These are phyloP conservation scores for Tinamus major DNA, from an alignment of 2,797 vertebrate genomes.

Conservation along the genomic window DNA sequence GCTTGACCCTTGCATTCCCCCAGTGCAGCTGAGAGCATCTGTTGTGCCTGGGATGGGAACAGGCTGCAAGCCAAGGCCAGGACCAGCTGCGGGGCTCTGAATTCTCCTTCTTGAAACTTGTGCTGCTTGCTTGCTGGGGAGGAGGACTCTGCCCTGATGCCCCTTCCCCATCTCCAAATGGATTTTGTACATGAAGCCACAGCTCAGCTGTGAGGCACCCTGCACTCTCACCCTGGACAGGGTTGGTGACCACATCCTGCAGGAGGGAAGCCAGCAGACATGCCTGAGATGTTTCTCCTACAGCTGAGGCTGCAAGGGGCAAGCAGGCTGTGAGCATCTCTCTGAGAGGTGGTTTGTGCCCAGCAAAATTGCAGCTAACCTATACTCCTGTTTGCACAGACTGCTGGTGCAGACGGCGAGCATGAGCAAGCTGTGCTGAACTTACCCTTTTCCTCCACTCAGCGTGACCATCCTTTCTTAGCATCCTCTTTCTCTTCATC, in stretches of 20 bases:
- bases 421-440: not conserved
- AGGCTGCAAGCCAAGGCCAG: not conserved
- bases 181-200: not conserved
- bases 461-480: not conserved
- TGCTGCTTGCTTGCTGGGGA: not conserved
- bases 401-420: not conserved
- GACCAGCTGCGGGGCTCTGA: not conserved
- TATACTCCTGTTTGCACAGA: not conserved
- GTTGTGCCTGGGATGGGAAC: fast-evolving
- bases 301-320: not conserved
- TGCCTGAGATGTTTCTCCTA: not conserved
- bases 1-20: not conserved
- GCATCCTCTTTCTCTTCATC: not conserved
- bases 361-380: not conserved
- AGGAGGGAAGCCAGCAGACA: not conserved
- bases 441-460: not conserved
- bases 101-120: not conserved
- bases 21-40: not conserved
- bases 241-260: fast-evolving
- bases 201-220: too few species aligned
- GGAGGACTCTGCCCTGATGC: not conserved
- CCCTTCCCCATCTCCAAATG: not conserved
- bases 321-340: not conserved
- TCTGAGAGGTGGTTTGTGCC: not conserved
- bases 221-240: not conserved